A percentile compares a stretch with the other conserved stretches of the same genome.
phyloP scores from a whole-genome alignment of 2,113 vertebrate genomes.

The Paracanthobrama guichenoti region DNA sequence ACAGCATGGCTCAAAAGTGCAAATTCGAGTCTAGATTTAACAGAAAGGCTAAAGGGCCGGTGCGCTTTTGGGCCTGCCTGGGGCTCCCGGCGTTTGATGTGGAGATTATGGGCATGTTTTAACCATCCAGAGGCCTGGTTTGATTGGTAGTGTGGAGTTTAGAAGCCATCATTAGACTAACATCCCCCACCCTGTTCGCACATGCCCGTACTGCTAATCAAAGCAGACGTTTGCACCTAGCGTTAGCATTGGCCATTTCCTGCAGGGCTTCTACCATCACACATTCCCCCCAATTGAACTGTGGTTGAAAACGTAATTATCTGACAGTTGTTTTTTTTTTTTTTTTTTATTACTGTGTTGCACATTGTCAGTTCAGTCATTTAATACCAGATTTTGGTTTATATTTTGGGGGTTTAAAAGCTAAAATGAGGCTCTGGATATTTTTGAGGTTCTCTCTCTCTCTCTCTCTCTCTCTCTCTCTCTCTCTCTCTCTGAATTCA shows the following conservation, averaged over 20 bases:
- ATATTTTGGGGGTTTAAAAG: not conserved
- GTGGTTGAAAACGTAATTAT: slow-evolving; percentile 54
- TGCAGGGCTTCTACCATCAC: slow-evolving; percentile 37
- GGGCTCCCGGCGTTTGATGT: slow-evolving; percentile 64
- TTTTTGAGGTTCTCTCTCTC: too few species aligned
- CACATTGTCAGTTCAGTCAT: not conserved
- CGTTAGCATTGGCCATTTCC: slow-evolving; percentile 49
- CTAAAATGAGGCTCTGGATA: not conserved
- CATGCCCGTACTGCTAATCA: slow-evolving; percentile 58
- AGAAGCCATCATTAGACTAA: slow-evolving; percentile 52
- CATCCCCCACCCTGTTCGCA: slow-evolving; percentile 43
- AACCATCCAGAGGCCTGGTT: slow-evolving; percentile 60
- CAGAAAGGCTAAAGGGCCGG: slow-evolving; percentile 38
- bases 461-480: too few species aligned
- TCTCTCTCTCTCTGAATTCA: not conserved
- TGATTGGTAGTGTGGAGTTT: slow-evolving; percentile 54
- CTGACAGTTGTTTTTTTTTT: not conserved
- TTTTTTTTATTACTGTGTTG: not conserved
- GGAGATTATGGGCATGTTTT: slow-evolving; percentile 65
- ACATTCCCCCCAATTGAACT: not conserved
- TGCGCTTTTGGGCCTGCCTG: slow-evolving; percentile 50
- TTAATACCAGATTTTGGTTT: not conserved
- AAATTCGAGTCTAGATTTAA: slow-evolving; percentile 25
- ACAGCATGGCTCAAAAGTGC: not conserved
- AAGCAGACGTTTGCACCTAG: slow-evolving; percentile 54